phyloP scores from a whole-genome alignment of 92 coral and sea anemone genomes.

The Palythoa caribaeorum region DNA sequence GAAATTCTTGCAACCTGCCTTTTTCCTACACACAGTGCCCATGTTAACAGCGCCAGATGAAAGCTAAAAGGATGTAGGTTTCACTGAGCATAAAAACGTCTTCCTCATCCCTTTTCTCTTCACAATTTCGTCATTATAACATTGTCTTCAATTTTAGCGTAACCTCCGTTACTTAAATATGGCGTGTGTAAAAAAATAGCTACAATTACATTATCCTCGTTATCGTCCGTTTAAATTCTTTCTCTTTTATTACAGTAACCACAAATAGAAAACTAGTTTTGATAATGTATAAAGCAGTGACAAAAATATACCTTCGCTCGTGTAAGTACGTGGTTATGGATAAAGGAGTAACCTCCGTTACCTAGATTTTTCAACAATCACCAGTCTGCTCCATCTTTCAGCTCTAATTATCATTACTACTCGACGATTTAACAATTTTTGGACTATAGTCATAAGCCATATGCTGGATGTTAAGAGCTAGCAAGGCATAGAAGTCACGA shows the following conservation, averaged over 20 bases:
- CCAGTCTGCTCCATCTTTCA: not conserved
- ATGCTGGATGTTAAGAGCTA: slow-evolving; percentile 1
- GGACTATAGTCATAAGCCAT: too few species aligned
- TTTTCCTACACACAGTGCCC: slow-evolving; percentile 6
- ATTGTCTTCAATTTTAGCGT: slow-evolving; percentile 20
- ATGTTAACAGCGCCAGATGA: slow-evolving; percentile 6
- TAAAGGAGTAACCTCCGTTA: slow-evolving; percentile 4
- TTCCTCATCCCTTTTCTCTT: slow-evolving; percentile 1
- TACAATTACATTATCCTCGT: slow-evolving; percentile 1
- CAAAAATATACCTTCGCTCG: not conserved
- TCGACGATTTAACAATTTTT: too few species aligned
- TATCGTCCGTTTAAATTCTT: slow-evolving; percentile 5
- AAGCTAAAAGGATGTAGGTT: slow-evolving; percentile 7
- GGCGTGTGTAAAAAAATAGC: not conserved
- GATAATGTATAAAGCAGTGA: not conserved
- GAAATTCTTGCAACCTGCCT: slow-evolving; percentile 6
- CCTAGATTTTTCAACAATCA: slow-evolving; percentile 1
- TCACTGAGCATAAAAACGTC: not conserved
- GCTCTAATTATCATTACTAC: too few species aligned
- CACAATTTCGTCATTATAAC: slow-evolving; percentile 7
- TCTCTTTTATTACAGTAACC: slow-evolving; percentile 8
- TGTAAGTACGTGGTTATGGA: not conserved
- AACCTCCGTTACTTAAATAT: slow-evolving; percentile 21
- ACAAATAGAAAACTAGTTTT: slow-evolving; percentile 10
- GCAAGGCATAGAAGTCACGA: slow-evolving; percentile 1